These are phyloP conservation scores for Eulemur rubriventer DNA, from an alignment of 2,797 vertebrate species.

Conservation along the genomic window DNA sequence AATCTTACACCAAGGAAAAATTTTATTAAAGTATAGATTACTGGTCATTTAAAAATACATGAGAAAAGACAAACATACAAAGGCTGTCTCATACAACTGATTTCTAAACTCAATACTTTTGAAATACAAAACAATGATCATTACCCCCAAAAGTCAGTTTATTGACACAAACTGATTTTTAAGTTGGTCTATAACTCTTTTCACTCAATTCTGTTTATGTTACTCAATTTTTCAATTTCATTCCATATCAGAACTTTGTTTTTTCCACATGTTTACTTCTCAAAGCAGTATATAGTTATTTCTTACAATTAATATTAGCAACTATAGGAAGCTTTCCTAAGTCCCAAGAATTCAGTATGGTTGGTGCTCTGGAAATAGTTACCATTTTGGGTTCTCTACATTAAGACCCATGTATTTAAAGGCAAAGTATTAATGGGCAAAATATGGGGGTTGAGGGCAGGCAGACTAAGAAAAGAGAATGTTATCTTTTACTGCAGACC, in stretches of 20 bases:
- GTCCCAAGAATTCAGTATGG: constrained; percentile 50
- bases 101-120: constrained; percentile 59
- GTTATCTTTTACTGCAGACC: neutral
- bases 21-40: constrained; percentile 71
- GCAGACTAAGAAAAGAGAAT: neutral
- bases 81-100: constrained; percentile 64
- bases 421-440: constrained; percentile 16
- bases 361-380: constrained; percentile 38
- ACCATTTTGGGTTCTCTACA: constrained; percentile 18
- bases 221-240: constrained; percentile 43
- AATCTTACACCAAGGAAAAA: constrained; percentile 66
- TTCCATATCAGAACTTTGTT: constrained; percentile 6
- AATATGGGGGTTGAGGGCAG: neutral
- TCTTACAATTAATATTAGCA: constrained; percentile 48
- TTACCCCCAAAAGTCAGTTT: constrained; percentile 55
- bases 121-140: constrained; percentile 70
- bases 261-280: constrained; percentile 44
- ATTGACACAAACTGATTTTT: constrained; percentile 60
- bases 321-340: constrained; percentile 32
- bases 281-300: constrained; percentile 38
- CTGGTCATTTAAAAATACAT: constrained; percentile 70
- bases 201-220: constrained; percentile 48
- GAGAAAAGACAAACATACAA: constrained; percentile 68
- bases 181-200: constrained; percentile 49
- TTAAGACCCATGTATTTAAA: constrained; percentile 24